Percentiles rank a stretch among this genome's conserved stretches.
Conservation (phyloP, 2,797 vertebrate species). For the Chanos chanos region DNA sequence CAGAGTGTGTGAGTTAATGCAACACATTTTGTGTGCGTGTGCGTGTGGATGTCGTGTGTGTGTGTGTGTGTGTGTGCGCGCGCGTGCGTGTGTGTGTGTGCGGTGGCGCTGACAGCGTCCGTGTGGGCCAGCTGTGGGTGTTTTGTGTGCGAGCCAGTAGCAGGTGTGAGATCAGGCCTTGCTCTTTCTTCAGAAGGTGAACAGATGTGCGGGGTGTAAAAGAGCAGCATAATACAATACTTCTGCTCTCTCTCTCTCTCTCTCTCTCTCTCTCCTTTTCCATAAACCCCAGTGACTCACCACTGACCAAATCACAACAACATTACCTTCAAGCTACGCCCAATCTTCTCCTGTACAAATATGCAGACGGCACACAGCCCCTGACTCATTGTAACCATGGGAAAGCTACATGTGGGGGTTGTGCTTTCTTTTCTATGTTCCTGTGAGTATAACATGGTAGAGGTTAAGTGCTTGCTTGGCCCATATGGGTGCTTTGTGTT, state of each 20-base stretch:
- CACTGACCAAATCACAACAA: too few relatives aligned
- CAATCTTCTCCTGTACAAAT: too few relatives aligned
- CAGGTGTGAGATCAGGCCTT: conserved; percentile 66
- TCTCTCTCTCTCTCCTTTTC: too few relatives aligned
- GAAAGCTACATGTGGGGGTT: too few relatives aligned
- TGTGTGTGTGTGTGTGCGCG: background rate
- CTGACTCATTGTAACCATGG: too few relatives aligned
- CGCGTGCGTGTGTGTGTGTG: background rate
- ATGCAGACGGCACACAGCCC: too few relatives aligned
- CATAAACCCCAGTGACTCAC: conserved; percentile 10
- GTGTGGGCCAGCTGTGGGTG: conserved; percentile 47
- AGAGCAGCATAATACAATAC: conserved; percentile 47
- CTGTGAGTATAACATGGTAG: too few relatives aligned
- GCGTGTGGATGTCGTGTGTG: conserved; percentile 24
- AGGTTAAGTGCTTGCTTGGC: too few relatives aligned
- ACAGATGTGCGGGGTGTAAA: conserved; percentile 60
- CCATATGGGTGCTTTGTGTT: too few relatives aligned
- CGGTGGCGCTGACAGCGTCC: background rate
- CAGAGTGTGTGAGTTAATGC: background rate
- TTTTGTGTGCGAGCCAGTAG: conserved; percentile 58
- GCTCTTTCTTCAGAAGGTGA: conserved; percentile 53
- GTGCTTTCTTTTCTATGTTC: too few relatives aligned
- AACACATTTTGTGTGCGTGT: conserved; percentile 8
- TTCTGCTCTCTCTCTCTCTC: conserved; percentile 40
- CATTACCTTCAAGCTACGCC: background rate